Percentiles rank a stretch among this genome's conserved stretches.
Evolutionary conservation across 2,113 vertebrate genomes (phyloP).

Genomic region (Abramis brama): DNA sequence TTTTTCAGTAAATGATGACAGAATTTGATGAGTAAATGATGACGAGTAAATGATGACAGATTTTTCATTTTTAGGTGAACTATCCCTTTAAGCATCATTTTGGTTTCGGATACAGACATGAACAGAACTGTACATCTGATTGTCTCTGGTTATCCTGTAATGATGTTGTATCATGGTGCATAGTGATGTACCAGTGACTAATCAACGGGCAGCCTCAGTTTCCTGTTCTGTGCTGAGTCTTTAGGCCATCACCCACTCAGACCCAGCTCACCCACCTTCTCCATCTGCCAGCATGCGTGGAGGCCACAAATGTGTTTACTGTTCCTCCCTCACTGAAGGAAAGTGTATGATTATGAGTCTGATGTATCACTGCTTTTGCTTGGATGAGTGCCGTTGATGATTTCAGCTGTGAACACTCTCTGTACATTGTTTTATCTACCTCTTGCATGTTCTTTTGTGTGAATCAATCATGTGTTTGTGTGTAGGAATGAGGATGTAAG

Average conservation of each 20-base stretch:
- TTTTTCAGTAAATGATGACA: too few relatives aligned
- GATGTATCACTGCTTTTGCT: conserved; percentile 23
- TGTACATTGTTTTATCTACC: not conserved
- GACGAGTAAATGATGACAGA: not conserved
- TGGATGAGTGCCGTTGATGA: conserved; percentile 19
- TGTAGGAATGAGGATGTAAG: conserved; percentile 7
- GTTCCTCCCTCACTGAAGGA: conserved; percentile 9
- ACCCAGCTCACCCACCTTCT: conserved; percentile 35
- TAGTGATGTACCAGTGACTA: conserved; percentile 34
- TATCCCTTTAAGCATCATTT: not conserved
- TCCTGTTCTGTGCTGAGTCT: conserved; percentile 22
- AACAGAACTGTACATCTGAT: conserved; percentile 22
- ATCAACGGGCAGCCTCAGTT: conserved; percentile 17
- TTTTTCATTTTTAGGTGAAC: not conserved
- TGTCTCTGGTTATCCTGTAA: conserved; percentile 15
- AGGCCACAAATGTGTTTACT: conserved; percentile 23
- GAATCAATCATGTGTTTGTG: not conserved
- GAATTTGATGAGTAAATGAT: not conserved
- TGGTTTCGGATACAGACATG: not conserved
- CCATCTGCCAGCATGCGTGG: conserved; percentile 41
- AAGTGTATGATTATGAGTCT: conserved; percentile 19
- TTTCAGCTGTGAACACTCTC: conserved; percentile 13
- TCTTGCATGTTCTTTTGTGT: not conserved
- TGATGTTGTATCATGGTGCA: conserved; percentile 17
- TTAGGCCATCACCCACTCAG: conserved; percentile 18